Conservation (phyloP, 1,140 invertebrate species). For the Diploscapter pachys region DNA sequence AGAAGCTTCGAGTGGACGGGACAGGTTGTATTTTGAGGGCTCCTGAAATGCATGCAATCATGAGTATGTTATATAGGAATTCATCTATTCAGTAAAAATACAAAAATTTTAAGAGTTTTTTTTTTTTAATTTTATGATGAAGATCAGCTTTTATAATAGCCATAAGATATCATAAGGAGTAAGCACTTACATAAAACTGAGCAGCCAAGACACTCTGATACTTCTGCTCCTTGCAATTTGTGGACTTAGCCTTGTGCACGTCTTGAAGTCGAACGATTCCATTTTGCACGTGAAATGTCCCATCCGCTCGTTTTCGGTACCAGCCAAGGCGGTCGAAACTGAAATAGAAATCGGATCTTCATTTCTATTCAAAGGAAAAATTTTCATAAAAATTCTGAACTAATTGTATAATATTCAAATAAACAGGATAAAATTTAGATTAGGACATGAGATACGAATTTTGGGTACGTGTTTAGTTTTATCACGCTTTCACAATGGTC, state of each 20-base stretch:
- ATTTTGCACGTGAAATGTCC: constrained; percentile 36
- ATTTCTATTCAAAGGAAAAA: background rate
- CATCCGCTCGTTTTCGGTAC: constrained; percentile 30
- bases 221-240: constrained; percentile 38
- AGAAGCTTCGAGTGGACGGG: constrained; percentile 20
- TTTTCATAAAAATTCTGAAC: too few species aligned
- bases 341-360: background rate
- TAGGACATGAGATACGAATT: too few species aligned
- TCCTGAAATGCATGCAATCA: constrained; percentile 17
- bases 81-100: constrained; percentile 3
- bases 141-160: background rate
- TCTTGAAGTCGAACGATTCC: constrained; percentile 32
- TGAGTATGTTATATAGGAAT: background rate
- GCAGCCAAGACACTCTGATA: constrained; percentile 32
- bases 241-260: constrained; percentile 36
- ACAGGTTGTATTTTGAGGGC: constrained; percentile 26
- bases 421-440: too few species aligned
- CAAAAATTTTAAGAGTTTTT: constrained; percentile 10
- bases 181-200: constrained; percentile 27
- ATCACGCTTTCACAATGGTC: background rate
- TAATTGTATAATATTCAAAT: too few species aligned
- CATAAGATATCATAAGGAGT: background rate
- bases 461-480: too few species aligned
- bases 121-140: background rate
- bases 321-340: constrained; percentile 40